These are phyloP conservation scores for Hetaerina americana DNA, from an alignment of 1,140 invertebrate species.

Conservation along the genomic window DNA sequence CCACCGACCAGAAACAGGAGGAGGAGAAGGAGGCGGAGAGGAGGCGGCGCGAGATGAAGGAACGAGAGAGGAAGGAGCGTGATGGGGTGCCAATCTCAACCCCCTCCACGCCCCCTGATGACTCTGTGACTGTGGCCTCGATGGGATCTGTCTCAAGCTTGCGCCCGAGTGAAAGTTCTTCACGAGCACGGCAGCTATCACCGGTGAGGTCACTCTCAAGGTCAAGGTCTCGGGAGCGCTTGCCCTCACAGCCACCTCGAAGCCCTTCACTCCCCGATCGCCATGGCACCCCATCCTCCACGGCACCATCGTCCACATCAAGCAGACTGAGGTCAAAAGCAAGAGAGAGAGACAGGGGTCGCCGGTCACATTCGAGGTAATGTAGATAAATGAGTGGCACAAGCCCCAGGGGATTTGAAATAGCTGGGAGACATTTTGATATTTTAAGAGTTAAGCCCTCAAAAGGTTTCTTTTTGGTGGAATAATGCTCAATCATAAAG, in stretches of 20 bases:
- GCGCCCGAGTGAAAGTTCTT: background rate
- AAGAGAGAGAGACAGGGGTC: constrained; percentile 28
- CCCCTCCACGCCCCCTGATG: background rate
- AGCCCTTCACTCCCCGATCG: background rate
- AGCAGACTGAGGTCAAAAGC: background rate
- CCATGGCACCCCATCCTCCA: background rate
- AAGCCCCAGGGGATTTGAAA: no score
- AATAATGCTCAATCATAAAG: no score
- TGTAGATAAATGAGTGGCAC: no score
- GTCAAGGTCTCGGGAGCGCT: background rate
- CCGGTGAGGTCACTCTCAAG: background rate
- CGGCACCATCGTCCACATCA: background rate
- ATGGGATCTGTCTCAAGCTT: background rate
- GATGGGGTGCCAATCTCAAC: background rate
- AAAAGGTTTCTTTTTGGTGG: no score
- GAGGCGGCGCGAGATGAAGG: constrained; percentile 23
- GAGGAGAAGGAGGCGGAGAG: constrained; percentile 35
- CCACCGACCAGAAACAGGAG: constrained; percentile 43
- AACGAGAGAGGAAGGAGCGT: constrained; percentile 19
- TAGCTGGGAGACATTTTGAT: no score
- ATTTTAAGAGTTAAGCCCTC: no score
- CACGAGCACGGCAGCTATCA: background rate
- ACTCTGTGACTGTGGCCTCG: background rate
- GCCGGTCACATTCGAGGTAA: constrained; percentile 37
- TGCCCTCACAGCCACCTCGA: background rate